These are phyloP conservation scores for Ischnura elegans DNA, from an alignment of 2,888 invertebrate genomes.

Conservation along the genomic window DNA sequence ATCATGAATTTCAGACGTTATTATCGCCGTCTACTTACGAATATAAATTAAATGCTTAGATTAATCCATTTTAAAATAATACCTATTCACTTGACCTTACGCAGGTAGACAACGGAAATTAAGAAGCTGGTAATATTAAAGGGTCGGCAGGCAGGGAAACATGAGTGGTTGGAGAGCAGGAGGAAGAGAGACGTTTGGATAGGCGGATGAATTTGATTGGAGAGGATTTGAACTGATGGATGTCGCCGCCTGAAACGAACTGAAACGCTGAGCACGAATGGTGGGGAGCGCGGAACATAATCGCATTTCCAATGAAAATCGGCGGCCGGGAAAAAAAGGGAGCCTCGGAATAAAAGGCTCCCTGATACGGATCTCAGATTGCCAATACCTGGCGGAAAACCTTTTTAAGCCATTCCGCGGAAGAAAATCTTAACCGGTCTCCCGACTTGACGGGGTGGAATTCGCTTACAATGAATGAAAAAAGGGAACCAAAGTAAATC, in stretches of 20 bases:
- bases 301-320: conserved; percentile 25
- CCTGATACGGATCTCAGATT: not conserved
- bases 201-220: not conserved
- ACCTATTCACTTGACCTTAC: not conserved
- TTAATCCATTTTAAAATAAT: no score
- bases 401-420: conserved; percentile 13
- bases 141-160: no score
- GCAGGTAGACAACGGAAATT: not conserved
- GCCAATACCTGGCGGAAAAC: conserved; percentile 4
- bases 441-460: not conserved
- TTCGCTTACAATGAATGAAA: not conserved
- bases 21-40: no score
- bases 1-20: no score
- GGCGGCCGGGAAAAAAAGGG: not conserved
- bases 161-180: not conserved
- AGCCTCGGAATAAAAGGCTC: not conserved
- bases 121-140: not conserved
- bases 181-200: not conserved
- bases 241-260: not conserved
- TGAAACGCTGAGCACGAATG: conserved; percentile 23
- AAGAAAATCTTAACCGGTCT: not conserved
- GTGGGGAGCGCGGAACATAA: not conserved
- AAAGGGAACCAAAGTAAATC: not conserved
- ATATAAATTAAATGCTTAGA: no score
- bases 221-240: conserved; percentile 25